These are phyloP conservation scores for Anastatus disparis DNA, from an alignment of 1,140 invertebrate genomes.

Conservation along the genomic window DNA sequence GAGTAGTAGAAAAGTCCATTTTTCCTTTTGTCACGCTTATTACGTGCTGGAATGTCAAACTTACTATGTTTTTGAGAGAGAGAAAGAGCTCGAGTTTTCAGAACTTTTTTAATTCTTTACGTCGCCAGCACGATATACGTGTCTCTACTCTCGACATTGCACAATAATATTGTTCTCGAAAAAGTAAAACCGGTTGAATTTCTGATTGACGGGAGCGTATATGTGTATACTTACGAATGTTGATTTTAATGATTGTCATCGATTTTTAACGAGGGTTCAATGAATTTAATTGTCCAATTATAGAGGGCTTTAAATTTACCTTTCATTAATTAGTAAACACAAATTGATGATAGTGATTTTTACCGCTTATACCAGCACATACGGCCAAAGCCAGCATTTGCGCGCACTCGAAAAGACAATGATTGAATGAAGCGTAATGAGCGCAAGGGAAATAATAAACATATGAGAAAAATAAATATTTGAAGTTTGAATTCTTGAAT, in stretches of 20 bases:
- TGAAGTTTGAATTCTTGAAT: background rate
- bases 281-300: conserved; percentile 21
- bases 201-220: background rate
- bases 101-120: background rate
- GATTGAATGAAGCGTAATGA: no score
- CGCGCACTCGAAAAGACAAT: no score
- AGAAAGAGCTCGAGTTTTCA: background rate
- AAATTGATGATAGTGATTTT: no score
- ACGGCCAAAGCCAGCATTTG: no score
- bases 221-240: no score
- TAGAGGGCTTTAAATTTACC: background rate
- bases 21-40: conserved; percentile 7
- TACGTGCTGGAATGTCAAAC: conserved; percentile 14
- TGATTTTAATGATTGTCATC: conserved; percentile 32
- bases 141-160: no score
- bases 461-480: background rate
- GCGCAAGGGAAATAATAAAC: no score
- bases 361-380: no score
- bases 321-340: conserved; percentile 14
- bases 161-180: conserved; percentile 27
- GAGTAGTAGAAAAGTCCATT: background rate
- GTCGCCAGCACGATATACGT: no score
- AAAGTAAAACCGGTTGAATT: conserved; percentile 20
- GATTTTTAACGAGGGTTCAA: conserved; percentile 22
- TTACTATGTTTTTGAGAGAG: background rate